Evolutionary conservation across 2,797 vertebrate species (phyloP), one percentile per base, ranked within the genome.

Genomic region (Neoniphon sammara): DNA sequence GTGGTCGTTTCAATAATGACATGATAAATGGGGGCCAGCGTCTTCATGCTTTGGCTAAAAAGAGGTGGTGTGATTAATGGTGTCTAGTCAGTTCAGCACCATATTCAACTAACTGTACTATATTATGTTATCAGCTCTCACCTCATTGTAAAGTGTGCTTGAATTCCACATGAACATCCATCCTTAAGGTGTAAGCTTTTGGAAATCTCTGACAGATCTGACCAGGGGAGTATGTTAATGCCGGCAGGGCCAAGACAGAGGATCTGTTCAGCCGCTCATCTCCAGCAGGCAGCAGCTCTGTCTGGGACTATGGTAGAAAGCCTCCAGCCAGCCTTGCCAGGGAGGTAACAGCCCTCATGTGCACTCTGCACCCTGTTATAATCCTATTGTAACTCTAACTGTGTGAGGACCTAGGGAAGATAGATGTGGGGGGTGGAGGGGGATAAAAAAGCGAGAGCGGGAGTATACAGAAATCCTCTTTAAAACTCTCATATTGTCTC

Each of bases 41-140:
- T 70, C 50, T 20, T 60, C 52, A 23, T 39, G 68, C 66, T 36
- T 30, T n/a, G n/a, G n/a, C n/a, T n/a, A n/a, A 36, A 12, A 23
- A 20, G 25, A 15, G 67, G 46, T 18, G n/a, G n/a, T 42, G 67
- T 70, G 78, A 83, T 77, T 75, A 62, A 79, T 73, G 66, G 47
- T 54, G 60, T 47, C 50, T 25, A 31, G 60, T n/a, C 21, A 53
- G 58, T n/a, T 17, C 25, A 0, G 49, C 7, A 1, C 34, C 18
- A 1, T 18, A 61, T 59, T 55, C 30, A 44, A 50, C 49, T 20
- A 39, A 57, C 59, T 17, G 31, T 42, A 30, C 31, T 52, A 20
- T 20, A 34, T 23, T 11, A 39, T 31, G 69, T 58, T 27, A 61
- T 70, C 21, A 60, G 53, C 47, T 44, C n/a, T 3, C 66, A 52